Base-by-base conservation (phyloP, 2,797 vertebrate genomes). In the Sebastiscus tertius region DNA sequence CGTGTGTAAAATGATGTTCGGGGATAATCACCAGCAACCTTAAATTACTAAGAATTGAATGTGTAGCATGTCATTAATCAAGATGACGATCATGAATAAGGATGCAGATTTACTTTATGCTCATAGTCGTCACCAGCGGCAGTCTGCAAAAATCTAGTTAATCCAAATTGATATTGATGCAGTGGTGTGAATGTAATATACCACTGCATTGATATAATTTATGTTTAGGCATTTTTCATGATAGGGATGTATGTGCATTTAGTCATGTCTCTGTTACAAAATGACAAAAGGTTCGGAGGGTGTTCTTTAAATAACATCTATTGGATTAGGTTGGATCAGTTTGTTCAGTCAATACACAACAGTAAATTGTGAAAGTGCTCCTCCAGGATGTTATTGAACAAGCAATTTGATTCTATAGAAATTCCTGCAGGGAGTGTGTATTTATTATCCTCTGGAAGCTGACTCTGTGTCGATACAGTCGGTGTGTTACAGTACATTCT, bases 1-100 rank as follows among this genome's bases (percentile, higher is more conserved):
- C 33, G 83, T 87, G 84, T 88, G 87, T 92, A 85, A 91, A 92
- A 91, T 91, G 81, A 89, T 89, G 92, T 84, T 86, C 9, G 77
- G 6, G 81, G 88, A 92, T 92, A 90, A 94, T 93, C 92, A 87
- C 74, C 64, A 82, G 84, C 81, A 82, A 75, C 75, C 80, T 86
- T 92, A 91, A 90, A 92, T 92, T 82, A 89, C 85, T 34, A 78
- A 75, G 76, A 86, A 89, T 83, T 86, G 83, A 88, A 92, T 85
- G 64, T 73, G 72, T 59, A 86, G 88, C 78, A 9, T 68, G 75
- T 81, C 89, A 89, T 94, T 91, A 93, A 93, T 94, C 91, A 93
- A 84, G 65, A 66, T 83, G 87, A 85, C 56, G 71, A 93, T 92
- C 83, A 73, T 34, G 82, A 92, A 88, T 81, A 76, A 81, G 85